Base-by-base conservation (phyloP, 2,113 vertebrate genomes). In the Martes martes region DNA sequence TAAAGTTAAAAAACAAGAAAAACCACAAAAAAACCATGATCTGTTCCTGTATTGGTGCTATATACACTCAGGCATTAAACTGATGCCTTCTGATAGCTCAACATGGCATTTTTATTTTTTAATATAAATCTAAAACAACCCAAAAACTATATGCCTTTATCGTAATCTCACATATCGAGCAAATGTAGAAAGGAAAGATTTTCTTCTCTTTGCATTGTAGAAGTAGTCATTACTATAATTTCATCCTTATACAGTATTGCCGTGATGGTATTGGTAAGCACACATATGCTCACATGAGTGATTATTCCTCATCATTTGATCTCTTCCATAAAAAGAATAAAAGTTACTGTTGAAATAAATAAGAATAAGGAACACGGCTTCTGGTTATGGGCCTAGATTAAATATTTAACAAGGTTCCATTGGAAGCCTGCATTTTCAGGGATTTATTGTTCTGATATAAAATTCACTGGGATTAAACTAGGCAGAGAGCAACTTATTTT, bases 381-480 rank as follows among this genome's bases (percentile, higher is more conserved):
- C 94, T 87, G 96, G 92, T 97, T 97, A 97, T 91, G 94, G 94
- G 78, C 65, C 94, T 91, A 65, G 96, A 98, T 98, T 97, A 98
- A 98, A 97, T 98, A 98, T 98, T 98, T 95, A 98, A 95, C 94
- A 98, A 86, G 94, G 6, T 95, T 98, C 92, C 57, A 47, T 76
- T 95, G 96, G 81, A 96, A 97, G 88, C 78, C 61, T 89, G 61
- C 69, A 85, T 96, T 98, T 98, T 94, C 50, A 89, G 88, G 89
- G 61, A 98, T 98, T 98, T 98, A 98, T 96, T 96, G 88, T 84
- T 96, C 95, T 96, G 94, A 96, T 97, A 98, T 97, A 97, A 98
- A 98, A 97, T 97, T 97, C 78, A 4, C 91, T 97, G 83, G 96
- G 95, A 97, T 97, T 98, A 96, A 98, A 97, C 96, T 65, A 97